Conservation (phyloP, 1,140 invertebrate species). For the Choristoneura fumiferana region DNA sequence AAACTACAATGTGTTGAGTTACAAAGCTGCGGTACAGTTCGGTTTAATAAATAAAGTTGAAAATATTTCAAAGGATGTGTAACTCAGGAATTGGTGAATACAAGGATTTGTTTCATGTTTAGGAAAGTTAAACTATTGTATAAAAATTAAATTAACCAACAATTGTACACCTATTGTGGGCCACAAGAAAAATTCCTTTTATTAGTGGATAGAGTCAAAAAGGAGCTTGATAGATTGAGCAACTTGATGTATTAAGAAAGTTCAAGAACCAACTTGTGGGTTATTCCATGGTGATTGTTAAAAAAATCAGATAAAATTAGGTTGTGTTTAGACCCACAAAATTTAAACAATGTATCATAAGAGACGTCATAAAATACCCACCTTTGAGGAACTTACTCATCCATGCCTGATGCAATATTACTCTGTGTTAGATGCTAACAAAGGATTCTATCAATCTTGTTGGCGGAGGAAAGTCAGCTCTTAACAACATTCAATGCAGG, state of each 20-base stretch:
- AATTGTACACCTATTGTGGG: too few species aligned
- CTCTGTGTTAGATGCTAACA: not conserved
- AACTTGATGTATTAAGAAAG: not conserved
- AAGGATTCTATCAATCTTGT: not conserved
- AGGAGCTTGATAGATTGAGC: not conserved
- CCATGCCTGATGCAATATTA: not conserved
- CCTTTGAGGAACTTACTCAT: constrained; percentile 25
- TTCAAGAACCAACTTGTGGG: not conserved
- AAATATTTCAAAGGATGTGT: not conserved
- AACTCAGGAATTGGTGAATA: not conserved
- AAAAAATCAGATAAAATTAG: not conserved
- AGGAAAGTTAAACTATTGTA: not conserved
- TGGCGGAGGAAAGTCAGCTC: not conserved
- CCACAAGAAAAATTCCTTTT: too few species aligned
- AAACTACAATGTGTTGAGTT: too few species aligned
- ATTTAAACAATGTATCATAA: not conserved
- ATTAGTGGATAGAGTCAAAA: not conserved
- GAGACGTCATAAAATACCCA: constrained; percentile 4
- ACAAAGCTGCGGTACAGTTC: not conserved
- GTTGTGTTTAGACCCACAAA: not conserved
- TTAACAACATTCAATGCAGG: constrained; percentile 5
- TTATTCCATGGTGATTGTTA: not conserved
- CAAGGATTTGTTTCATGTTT: not conserved
- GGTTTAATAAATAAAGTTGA: not conserved
- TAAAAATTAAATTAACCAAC: not conserved